Percentiles rank a stretch among this genome's conserved stretches.
phyloP scores from a whole-genome alignment of 2,797 vertebrate species.

The Leuciscus waleckii region DNA sequence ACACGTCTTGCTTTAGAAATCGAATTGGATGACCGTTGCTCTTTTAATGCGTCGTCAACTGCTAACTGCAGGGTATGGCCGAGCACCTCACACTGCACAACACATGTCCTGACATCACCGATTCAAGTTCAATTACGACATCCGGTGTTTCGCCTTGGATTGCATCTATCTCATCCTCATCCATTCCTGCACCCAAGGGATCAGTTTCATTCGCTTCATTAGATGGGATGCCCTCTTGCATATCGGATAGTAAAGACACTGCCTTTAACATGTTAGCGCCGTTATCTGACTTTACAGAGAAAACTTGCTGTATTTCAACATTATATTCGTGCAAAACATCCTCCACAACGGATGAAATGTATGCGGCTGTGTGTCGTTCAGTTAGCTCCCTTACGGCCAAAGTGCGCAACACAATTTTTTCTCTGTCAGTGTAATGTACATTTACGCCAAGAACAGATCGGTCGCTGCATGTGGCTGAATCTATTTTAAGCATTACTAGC shows the following conservation, averaged over 20 bases:
- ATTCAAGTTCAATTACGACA: too few relatives aligned
- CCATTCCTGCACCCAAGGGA: background rate
- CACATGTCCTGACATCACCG: too few relatives aligned
- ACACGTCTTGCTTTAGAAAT: too few relatives aligned
- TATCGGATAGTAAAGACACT: constrained; percentile 5
- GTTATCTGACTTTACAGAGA: background rate
- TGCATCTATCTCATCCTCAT: background rate
- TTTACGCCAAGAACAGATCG: constrained; percentile 38
- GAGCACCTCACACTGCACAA: too few relatives aligned
- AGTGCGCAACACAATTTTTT: constrained; percentile 15
- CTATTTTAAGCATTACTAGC: constrained; percentile 32
- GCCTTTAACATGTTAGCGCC: background rate
- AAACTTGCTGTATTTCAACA: background rate
- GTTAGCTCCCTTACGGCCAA: background rate
- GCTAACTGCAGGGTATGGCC: too few relatives aligned
- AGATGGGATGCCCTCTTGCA: background rate
- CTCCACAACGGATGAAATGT: constrained; percentile 24
- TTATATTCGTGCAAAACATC: background rate
- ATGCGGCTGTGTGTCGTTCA: constrained; percentile 4
- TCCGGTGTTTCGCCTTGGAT: background rate
- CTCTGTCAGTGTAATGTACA: constrained; percentile 13
- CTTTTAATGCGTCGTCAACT: too few relatives aligned
- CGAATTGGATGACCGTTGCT: too few relatives aligned
- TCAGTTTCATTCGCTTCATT: background rate
- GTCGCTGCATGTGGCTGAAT: constrained; percentile 32